A percentile compares a stretch with the other conserved stretches of the same genome.
These are phyloP conservation scores for Coptotermes formosanus DNA, from an alignment of 1,140 invertebrate species.

Conservation along the genomic window DNA sequence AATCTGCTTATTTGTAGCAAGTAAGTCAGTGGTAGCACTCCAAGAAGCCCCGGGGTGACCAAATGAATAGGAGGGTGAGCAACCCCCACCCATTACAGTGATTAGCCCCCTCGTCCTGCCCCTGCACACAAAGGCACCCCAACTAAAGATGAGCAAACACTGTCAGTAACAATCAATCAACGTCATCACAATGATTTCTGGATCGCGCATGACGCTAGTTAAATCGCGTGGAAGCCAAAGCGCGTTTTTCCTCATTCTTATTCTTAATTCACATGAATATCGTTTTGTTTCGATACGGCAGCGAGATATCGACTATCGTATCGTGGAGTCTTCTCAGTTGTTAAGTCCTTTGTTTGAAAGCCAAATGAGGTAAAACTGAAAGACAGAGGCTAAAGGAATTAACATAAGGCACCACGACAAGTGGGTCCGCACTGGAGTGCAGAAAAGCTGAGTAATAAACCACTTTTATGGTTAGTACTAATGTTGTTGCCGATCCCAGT, in stretches of 20 bases:
- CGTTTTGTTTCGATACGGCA: neutral
- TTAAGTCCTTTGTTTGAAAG: too few species aligned
- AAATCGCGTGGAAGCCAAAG: neutral
- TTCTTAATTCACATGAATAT: neutral
- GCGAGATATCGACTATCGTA: neutral
- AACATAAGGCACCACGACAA: too few species aligned
- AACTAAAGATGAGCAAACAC: conserved; percentile 23
- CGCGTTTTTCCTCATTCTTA: too few species aligned
- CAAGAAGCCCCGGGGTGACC: conserved; percentile 7
- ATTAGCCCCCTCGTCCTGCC: conserved; percentile 7
- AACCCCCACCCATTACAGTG: conserved; percentile 22
- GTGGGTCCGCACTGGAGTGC: too few species aligned
- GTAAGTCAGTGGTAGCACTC: neutral
- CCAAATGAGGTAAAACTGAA: too few species aligned
- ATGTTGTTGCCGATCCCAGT: too few species aligned
- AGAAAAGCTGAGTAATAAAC: too few species aligned
- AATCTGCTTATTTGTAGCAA: conserved; percentile 10
- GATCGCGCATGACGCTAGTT: neutral
- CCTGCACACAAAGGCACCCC: neutral
- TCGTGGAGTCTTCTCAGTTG: too few species aligned
- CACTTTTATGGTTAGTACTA: too few species aligned
- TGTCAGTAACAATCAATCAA: neutral
- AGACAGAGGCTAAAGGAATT: too few species aligned
- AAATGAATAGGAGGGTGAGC: neutral
- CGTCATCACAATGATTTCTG: neutral